These are phyloP conservation scores for Tetragonula clypearis DNA, from an alignment of 1,140 invertebrate genomes.

Conservation along the genomic window DNA sequence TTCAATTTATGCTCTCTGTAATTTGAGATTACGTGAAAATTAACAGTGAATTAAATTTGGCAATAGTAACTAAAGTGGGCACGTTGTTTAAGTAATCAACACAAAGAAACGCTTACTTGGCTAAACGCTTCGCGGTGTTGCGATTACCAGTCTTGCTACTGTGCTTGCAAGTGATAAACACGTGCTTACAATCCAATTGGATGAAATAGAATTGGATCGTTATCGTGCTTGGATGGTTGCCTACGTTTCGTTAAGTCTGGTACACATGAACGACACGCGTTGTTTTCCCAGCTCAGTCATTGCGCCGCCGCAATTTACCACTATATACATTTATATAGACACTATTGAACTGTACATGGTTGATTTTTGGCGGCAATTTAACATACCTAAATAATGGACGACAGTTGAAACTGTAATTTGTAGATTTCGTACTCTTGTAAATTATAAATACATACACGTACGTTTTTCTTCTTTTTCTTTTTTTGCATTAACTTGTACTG, in stretches of 20 bases:
- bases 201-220: slow-evolving; percentile 26
- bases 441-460: too few relatives aligned
- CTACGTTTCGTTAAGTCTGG: not conserved
- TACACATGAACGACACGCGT: not conserved
- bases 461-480: too few relatives aligned
- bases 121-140: too few relatives aligned
- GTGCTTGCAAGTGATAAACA: slow-evolving; percentile 39
- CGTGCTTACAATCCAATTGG: slow-evolving; percentile 26
- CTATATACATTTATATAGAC: not conserved
- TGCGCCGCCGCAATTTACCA: not conserved
- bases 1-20: not conserved
- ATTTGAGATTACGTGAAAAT: not conserved
- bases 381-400: too few relatives aligned
- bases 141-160: not conserved
- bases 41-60: not conserved
- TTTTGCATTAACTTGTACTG: too few relatives aligned
- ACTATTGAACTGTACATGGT: not conserved
- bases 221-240: not conserved
- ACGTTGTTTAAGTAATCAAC: not conserved
- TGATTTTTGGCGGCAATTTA: not conserved
- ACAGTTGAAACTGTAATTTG: too few relatives aligned
- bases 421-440: too few relatives aligned
- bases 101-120: not conserved
- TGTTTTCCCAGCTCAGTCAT: not conserved
- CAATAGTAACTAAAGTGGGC: not conserved